Evolutionary conservation across 2,113 vertebrate species (phyloP), one percentile per base, ranked within the genome.

Genomic region (Zosterops japonicus): DNA sequence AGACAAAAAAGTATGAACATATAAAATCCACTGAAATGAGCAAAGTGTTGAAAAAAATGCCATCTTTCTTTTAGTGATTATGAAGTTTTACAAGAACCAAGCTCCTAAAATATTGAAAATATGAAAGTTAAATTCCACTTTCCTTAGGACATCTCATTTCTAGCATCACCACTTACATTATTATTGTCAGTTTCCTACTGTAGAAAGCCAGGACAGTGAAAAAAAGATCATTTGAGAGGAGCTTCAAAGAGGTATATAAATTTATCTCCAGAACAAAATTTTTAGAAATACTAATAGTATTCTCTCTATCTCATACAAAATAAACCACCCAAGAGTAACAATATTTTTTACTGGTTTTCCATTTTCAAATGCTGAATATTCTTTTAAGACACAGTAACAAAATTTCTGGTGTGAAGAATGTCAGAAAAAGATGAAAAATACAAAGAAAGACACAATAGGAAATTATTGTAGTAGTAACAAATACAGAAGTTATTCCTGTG

Each of bases 161-260:
- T 61, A 36, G 2, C 5, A 35, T 70, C 0, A 0, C 24, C 27
- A 53, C 5, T 41, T 10, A 33, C 12, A 41, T 24, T 1, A 41
- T 35, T 74, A 41, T 52, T 61, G 17, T 50, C 70, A 33, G 8
- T 57, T 87, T 77, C 53, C 35, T 29, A 31, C 21, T 41, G 10
- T 18, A n/a, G 60, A 56, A 74, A 92, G 36, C 31, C 33, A 80
- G 6, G 18, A 41, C 5, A 49, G 20, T 44, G 24, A 77, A 91
- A 91, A 91, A 89, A 89, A 81, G 8, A 29, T 0, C 1, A 24
- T 23, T 57, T 82, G 24, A 57, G 25, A 67, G 41, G 25, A 57
- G 10, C 1, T 61, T 31, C 5, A 5, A 65, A 77, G 20, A 46
- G 1, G 0, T 53, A n/a, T 20, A 61, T 24, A 59, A 80, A 55